These are phyloP conservation scores for Chrysemys picta DNA, from an alignment of 2,113 vertebrate genomes.

Conservation along the genomic window DNA sequence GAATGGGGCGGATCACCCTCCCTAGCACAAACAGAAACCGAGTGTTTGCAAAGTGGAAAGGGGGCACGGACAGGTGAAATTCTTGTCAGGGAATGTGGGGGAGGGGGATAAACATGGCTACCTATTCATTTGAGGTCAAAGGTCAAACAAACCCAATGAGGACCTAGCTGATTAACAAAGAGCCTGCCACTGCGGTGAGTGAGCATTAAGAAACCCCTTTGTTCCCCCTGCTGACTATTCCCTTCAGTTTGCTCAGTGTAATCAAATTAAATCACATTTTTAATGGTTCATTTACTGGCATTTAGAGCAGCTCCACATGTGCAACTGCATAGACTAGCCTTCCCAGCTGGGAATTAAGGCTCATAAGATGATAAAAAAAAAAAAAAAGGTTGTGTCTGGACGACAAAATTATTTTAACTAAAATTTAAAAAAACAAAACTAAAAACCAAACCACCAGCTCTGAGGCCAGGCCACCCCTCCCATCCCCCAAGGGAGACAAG, in stretches of 20 bases:
- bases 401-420: constrained; percentile 61
- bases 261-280: constrained; percentile 80
- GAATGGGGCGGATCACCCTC: background rate
- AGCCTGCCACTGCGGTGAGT: constrained; percentile 65
- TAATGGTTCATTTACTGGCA: constrained; percentile 77
- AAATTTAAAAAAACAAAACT: background rate
- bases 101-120: background rate
- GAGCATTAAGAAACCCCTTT: constrained; percentile 74
- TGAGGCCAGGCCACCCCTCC: background rate
- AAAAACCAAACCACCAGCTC: background rate
- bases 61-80: background rate
- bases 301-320: constrained; percentile 76
- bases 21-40: no score
- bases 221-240: constrained; percentile 67
- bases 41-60: background rate
- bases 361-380: constrained; percentile 70
- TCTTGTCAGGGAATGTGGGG: accelerated
- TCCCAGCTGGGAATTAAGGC: constrained; percentile 73
- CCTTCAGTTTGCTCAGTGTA: constrained; percentile 80
- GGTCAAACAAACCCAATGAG: constrained; percentile 67
- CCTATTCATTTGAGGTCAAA: constrained; percentile 36
- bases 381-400: constrained; percentile 48
- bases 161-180: constrained; percentile 51
- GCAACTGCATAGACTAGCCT: constrained; percentile 70
- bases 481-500: accelerated